Evolutionary conservation across 2,797 vertebrate species (phyloP).

Genomic region (Steatocranus sp.): DNA sequence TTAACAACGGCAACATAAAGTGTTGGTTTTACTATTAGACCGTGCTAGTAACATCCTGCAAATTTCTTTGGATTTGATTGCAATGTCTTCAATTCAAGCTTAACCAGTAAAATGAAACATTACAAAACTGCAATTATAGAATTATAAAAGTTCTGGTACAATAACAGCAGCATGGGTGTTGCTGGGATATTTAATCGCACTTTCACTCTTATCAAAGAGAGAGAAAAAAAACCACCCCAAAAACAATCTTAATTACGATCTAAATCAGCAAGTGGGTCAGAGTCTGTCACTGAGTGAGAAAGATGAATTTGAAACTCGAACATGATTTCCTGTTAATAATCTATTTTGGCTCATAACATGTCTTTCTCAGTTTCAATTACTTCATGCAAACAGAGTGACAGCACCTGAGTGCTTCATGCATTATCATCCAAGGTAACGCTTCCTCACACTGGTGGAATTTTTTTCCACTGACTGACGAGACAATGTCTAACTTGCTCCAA

Average conservation of each 20-base stretch:
- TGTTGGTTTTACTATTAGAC: background rate
- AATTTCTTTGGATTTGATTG: background rate
- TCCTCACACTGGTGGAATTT: background rate
- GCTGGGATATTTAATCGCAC: background rate
- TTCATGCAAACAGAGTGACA: background rate
- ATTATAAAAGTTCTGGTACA: background rate
- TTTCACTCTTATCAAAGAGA: background rate
- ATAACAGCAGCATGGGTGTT: background rate
- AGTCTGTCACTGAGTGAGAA: background rate
- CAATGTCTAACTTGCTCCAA: background rate
- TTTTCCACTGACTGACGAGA: background rate
- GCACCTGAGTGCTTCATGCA: background rate
- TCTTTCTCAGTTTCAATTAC: background rate
- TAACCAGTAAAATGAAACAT: background rate
- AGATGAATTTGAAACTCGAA: background rate
- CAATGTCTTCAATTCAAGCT: background rate
- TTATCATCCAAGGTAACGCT: background rate
- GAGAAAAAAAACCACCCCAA: background rate
- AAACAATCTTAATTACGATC: conserved; percentile 4
- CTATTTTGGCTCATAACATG: background rate
- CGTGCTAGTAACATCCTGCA: background rate
- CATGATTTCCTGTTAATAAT: background rate
- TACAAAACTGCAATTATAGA: background rate
- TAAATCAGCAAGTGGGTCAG: conserved; percentile 5
- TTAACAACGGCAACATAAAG: background rate